Percentiles rank a stretch among this genome's conserved stretches.
phyloP scores from a whole-genome alignment of 2,888 invertebrate species.

The Cryptops parisi region DNA sequence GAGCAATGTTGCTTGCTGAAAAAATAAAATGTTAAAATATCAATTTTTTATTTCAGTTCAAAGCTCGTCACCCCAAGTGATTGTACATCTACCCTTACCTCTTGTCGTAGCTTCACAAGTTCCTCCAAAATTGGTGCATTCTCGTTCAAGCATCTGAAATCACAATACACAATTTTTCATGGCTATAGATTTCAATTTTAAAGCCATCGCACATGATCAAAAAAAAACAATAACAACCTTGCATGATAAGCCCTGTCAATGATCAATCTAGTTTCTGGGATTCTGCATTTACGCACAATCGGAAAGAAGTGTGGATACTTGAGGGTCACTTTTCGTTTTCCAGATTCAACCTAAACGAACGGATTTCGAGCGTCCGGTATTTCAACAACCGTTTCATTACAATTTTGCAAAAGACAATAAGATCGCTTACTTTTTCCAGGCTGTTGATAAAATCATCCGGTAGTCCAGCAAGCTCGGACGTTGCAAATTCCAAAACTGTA shows the following conservation, averaged over 20 bases:
- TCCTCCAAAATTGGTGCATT: slow-evolving; percentile 36
- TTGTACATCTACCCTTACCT: too few species aligned
- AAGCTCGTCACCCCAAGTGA: too few species aligned
- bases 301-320: slow-evolving; percentile 39
- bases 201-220: not conserved
- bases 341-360: slow-evolving; percentile 31
- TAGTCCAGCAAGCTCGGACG: slow-evolving; percentile 32
- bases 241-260: slow-evolving; percentile 35
- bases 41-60: too few species aligned
- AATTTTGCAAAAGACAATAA: too few species aligned
- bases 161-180: not conserved
- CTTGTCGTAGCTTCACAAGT: slow-evolving; percentile 32
- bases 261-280: slow-evolving; percentile 31
- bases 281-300: slow-evolving; percentile 33
- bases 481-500: slow-evolving; percentile 33
- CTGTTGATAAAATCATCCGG: slow-evolving; percentile 25
- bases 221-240: slow-evolving; percentile 23
- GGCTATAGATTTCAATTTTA: not conserved
- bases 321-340: slow-evolving; percentile 33
- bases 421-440: slow-evolving; percentile 26
- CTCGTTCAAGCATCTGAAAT: slow-evolving; percentile 32
- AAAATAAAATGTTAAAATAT: too few species aligned
- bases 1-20: slow-evolving; percentile 34
- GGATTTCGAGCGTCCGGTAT: too few species aligned
- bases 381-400: too few species aligned